Percentiles rank a stretch among this genome's conserved stretches.
phyloP scores from a whole-genome alignment of 2,113 vertebrate species.

The Chitala chitala region DNA sequence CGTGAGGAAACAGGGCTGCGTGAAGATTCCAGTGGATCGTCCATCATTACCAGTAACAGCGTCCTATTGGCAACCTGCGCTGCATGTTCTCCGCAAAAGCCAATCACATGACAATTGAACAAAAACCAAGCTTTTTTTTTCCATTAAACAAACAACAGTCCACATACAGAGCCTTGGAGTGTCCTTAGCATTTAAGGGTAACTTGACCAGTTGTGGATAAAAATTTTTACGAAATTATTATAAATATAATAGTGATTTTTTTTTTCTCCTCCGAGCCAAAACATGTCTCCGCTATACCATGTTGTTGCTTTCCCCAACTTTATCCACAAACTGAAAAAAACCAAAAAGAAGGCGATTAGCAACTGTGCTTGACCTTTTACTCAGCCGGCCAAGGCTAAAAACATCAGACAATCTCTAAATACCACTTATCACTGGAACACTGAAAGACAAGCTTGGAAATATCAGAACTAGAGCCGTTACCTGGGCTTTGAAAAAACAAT shows the following conservation, averaged over 20 bases:
- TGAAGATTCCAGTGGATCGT: slow-evolving; percentile 26
- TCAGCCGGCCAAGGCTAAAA: not conserved
- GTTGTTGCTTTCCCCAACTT: slow-evolving; percentile 89
- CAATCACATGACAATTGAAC: slow-evolving; percentile 29
- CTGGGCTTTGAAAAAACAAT: not conserved
- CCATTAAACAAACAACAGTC: slow-evolving; percentile 24
- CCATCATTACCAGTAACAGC: too few species aligned
- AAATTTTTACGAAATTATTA: slow-evolving; percentile 38
- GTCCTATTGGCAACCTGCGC: slow-evolving; percentile 11
- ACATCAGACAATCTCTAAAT: slow-evolving; percentile 1
- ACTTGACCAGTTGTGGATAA: slow-evolving; percentile 30
- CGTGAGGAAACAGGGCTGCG: slow-evolving; percentile 19
- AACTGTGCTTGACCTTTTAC: slow-evolving; percentile 15
- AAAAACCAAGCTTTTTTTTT: slow-evolving; percentile 38
- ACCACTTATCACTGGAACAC: slow-evolving; percentile 5
- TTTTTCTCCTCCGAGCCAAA: slow-evolving; percentile 20
- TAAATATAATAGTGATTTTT: slow-evolving; percentile 35
- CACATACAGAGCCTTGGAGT: slow-evolving; percentile 24
- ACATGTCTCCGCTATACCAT: slow-evolving; percentile 83
- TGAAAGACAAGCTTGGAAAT: not conserved
- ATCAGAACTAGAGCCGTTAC: not conserved
- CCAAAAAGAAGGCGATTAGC: slow-evolving; percentile 15
- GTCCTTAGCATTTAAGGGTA: slow-evolving; percentile 23
- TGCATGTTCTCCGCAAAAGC: slow-evolving; percentile 20
- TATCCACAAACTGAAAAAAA: slow-evolving; percentile 83